Evolutionary conservation across 1,140 invertebrate genomes (phyloP).

Genomic region (Drosophila neocordata): DNA sequence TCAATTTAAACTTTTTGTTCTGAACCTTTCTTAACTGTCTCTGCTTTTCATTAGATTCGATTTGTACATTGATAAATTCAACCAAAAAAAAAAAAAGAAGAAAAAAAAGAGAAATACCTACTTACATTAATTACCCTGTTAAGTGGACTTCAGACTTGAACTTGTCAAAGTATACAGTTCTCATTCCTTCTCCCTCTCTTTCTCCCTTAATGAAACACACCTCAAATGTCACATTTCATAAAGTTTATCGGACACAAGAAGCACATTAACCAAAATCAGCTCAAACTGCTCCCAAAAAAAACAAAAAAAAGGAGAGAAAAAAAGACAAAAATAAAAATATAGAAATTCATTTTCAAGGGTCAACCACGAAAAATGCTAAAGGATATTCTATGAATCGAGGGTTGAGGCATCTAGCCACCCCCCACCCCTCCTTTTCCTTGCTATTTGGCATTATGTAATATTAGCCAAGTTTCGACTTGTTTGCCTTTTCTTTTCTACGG

Average conservation of each 20-base stretch:
- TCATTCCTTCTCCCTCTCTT: constrained; percentile 1
- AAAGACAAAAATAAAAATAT: too few species aligned
- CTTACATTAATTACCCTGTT: constrained; percentile 80
- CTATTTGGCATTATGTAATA: constrained; percentile 65
- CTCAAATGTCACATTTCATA: constrained; percentile 78
- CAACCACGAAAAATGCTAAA: constrained; percentile 45
- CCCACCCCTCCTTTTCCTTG: neutral
- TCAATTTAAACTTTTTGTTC: constrained; percentile 23
- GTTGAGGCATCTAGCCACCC: constrained; percentile 47
- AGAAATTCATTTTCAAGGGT: constrained; percentile 15
- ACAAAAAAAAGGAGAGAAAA: constrained; percentile 2
- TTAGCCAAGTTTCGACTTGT: constrained; percentile 57
- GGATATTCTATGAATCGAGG: constrained; percentile 52
- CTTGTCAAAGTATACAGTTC: constrained; percentile 30
- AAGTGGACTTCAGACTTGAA: constrained; percentile 39
- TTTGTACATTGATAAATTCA: constrained; percentile 70
- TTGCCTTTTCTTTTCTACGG: constrained; percentile 51
- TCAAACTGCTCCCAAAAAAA: constrained; percentile 32
- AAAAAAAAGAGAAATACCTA: constrained; percentile 43
- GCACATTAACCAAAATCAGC: constrained; percentile 61
- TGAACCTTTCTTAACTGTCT: constrained; percentile 23
- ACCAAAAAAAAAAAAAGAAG: constrained; percentile 9
- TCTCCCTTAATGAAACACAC: constrained; percentile 46
- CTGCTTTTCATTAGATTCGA: constrained; percentile 39
- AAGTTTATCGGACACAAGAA: constrained; percentile 69